These are phyloP conservation scores for Microcebus murinus DNA, from an alignment of 2,113 vertebrate genomes.

Conservation along the genomic window DNA sequence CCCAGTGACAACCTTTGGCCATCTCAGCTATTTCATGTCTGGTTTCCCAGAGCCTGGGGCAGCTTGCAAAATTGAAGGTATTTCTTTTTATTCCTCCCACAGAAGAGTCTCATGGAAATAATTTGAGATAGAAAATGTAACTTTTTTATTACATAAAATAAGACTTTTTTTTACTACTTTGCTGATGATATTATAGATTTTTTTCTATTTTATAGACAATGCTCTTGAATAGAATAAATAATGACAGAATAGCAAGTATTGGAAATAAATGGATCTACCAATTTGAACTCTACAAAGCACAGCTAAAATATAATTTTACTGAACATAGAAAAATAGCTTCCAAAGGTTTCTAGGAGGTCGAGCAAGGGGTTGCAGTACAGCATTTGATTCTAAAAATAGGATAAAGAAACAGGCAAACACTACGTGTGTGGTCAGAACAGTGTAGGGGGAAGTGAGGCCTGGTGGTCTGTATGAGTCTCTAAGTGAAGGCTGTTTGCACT, in stretches of 20 bases:
- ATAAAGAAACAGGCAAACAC: not conserved
- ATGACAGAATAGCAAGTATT: not conserved
- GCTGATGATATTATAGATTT: not conserved
- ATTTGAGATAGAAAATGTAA: conserved; percentile 4
- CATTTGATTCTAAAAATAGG: not conserved
- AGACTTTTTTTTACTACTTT: not conserved
- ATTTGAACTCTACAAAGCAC: not conserved
- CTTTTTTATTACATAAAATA: not conserved
- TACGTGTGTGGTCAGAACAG: not conserved
- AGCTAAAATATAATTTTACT: not conserved
- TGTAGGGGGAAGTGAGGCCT: not conserved
- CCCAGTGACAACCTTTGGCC: conserved; percentile 75
- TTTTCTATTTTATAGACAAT: not conserved
- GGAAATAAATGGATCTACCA: not conserved
- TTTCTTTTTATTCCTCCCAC: not conserved
- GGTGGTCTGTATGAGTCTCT: not conserved
- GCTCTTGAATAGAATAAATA: not conserved
- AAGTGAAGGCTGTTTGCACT: not conserved
- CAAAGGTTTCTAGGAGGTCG: not conserved
- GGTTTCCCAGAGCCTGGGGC: conserved; percentile 70
- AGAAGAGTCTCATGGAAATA: not conserved
- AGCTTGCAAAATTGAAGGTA: not conserved
- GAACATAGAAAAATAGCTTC: not conserved
- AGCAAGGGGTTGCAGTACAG: not conserved
- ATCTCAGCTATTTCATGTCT: conserved; percentile 72